Evolutionary conservation across 2,888 invertebrate genomes (phyloP).

Genomic region (Schrankia costaestrigalis): DNA sequence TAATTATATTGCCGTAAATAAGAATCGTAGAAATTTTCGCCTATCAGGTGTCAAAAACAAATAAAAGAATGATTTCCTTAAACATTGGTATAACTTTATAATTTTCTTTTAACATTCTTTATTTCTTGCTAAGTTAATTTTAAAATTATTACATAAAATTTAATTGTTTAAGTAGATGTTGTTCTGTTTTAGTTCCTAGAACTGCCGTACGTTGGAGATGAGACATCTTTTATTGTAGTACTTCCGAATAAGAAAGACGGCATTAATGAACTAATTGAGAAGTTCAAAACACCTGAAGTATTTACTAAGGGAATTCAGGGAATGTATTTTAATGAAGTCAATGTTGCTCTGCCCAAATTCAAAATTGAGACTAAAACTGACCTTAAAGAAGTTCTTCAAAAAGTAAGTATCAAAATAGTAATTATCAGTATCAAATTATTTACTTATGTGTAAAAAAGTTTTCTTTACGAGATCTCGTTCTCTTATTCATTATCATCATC

Average conservation of each 20-base stretch:
- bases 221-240: slow-evolving; percentile 86
- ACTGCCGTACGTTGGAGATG: slow-evolving; percentile 85
- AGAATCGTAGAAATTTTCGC: too few relatives aligned
- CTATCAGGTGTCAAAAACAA: too few relatives aligned
- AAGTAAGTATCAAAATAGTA: too few relatives aligned
- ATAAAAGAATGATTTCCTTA: too few relatives aligned
- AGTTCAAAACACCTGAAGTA: slow-evolving; percentile 69
- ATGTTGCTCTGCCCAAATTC: slow-evolving; percentile 87
- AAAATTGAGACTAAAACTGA: slow-evolving; percentile 87
- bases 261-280: slow-evolving; percentile 79
- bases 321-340: slow-evolving; percentile 75
- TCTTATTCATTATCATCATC: too few relatives aligned
- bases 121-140: too few relatives aligned
- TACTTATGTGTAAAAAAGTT: too few relatives aligned
- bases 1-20: too few relatives aligned
- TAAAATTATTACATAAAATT: background rate
- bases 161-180: background rate
- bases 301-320: slow-evolving; percentile 61
- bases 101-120: too few relatives aligned
- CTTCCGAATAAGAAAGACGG: slow-evolving; percentile 86
- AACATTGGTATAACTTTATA: too few relatives aligned
- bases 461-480: too few relatives aligned
- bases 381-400: slow-evolving; percentile 78
- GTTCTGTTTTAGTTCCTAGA: slow-evolving; percentile 80
- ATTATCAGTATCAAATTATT: too few relatives aligned